These are phyloP conservation scores for Xestia ashworthii DNA, from an alignment of 2,888 invertebrate genomes.

Conservation along the genomic window DNA sequence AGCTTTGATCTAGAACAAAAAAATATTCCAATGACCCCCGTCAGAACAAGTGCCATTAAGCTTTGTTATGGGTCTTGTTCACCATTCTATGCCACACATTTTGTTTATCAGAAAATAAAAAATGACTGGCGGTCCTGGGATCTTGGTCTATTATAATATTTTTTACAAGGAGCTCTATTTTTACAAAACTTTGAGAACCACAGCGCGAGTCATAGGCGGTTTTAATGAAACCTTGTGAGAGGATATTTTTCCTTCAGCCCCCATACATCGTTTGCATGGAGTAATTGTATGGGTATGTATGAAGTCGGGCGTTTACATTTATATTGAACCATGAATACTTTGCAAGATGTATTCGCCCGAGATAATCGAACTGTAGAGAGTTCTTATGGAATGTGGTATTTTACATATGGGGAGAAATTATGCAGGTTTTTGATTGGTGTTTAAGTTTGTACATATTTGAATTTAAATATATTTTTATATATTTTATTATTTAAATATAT, in stretches of 20 bases:
- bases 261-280: conserved; percentile 54
- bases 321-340: conserved; percentile 70
- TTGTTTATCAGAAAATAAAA: no score
- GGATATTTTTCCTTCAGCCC: conserved; percentile 41
- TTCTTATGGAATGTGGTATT: conserved; percentile 16
- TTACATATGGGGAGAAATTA: neutral
- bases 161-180: neutral
- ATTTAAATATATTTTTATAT: neutral
- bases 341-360: conserved; percentile 46
- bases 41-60: no score
- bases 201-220: conserved; percentile 24
- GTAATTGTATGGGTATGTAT: conserved; percentile 68
- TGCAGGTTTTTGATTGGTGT: conserved; percentile 7
- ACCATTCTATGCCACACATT: no score
- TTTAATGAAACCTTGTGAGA: conserved; percentile 55
- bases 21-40: no score
- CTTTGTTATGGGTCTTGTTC: no score
- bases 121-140: no score
- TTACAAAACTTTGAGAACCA: conserved; percentile 50
- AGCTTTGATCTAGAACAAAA: no score
- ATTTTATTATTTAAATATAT: no score
- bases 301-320: conserved; percentile 70
- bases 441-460: conserved; percentile 1
- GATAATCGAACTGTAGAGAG: conserved; percentile 39
- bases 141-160: neutral